These are phyloP conservation scores for Syritta pipiens DNA, from an alignment of 2,888 invertebrate genomes.

Conservation along the genomic window DNA sequence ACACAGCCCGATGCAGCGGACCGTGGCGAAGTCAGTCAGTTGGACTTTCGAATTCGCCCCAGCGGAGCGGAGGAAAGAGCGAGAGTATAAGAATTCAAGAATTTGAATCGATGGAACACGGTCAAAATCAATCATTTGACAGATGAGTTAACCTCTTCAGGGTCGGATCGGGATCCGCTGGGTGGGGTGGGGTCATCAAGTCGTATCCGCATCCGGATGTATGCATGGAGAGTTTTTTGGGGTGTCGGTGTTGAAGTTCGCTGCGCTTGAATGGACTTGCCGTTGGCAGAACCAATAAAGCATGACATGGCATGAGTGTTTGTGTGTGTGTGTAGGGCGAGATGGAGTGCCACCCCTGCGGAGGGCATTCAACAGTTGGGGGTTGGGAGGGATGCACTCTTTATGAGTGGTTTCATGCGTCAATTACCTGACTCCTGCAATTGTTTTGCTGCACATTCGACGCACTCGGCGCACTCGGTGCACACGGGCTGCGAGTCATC, in stretches of 20 bases:
- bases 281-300: conserved; percentile 50
- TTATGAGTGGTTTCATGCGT: conserved; percentile 14
- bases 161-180: too few relatives aligned
- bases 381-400: background rate
- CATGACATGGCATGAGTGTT: conserved; percentile 38
- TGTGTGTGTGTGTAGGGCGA: background rate
- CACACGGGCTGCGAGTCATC: conserved; percentile 77
- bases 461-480: conserved; percentile 79
- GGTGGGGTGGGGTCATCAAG: too few relatives aligned
- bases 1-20: conserved; percentile 34
- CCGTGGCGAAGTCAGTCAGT: conserved; percentile 49
- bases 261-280: conserved; percentile 31
- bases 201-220: conserved; percentile 31
- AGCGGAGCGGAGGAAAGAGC: too few relatives aligned
- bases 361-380: conserved; percentile 47
- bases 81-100: conserved; percentile 30
- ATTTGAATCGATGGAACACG: conserved; percentile 34
- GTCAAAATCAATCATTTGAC: conserved; percentile 27
- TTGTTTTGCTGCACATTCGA: conserved; percentile 79
- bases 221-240: conserved; percentile 45
- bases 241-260: conserved; percentile 22
- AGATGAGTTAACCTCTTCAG: conserved; percentile 2
- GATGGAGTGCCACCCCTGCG: background rate
- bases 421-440: conserved; percentile 78
- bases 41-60: conserved; percentile 28